phyloP scores from a whole-genome alignment of 2,888 invertebrate species.

The Pachycephus smyrnensis region DNA sequence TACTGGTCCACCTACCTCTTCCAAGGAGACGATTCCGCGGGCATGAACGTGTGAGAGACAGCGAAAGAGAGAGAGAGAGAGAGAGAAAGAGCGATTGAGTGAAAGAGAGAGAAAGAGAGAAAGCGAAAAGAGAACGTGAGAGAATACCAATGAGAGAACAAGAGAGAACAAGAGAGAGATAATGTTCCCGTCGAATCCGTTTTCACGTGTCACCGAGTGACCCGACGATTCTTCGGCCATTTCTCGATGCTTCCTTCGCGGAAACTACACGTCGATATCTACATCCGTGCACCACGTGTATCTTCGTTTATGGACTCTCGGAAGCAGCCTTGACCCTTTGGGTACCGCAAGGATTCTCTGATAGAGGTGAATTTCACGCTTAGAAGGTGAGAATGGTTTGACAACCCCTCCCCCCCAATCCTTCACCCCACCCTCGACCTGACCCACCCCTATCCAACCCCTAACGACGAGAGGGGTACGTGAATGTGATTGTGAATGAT shows the following conservation, averaged over 20 bases:
- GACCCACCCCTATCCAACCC: neutral
- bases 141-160: constrained; percentile 34
- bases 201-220: neutral
- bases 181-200: neutral
- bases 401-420: neutral
- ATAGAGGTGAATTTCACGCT: neutral
- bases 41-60: constrained; percentile 26
- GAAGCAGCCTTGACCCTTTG: neutral
- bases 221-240: neutral
- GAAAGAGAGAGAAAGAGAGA: neutral
- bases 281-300: neutral
- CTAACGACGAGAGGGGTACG: neutral
- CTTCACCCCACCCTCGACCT: neutral
- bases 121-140: neutral
- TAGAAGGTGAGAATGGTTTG: neutral
- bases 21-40: constrained; percentile 72
- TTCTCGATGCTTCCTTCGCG: neutral
- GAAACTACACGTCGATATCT: neutral
- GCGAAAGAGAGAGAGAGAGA: constrained; percentile 17
- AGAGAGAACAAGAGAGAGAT: constrained; percentile 25
- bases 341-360: neutral
- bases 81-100: constrained; percentile 7
- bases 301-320: neutral
- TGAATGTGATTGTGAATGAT: constrained; percentile 4
- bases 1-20: constrained; percentile 89